Base-by-base conservation (phyloP, 2,113 vertebrate genomes). In the Cinclus cinclus region DNA sequence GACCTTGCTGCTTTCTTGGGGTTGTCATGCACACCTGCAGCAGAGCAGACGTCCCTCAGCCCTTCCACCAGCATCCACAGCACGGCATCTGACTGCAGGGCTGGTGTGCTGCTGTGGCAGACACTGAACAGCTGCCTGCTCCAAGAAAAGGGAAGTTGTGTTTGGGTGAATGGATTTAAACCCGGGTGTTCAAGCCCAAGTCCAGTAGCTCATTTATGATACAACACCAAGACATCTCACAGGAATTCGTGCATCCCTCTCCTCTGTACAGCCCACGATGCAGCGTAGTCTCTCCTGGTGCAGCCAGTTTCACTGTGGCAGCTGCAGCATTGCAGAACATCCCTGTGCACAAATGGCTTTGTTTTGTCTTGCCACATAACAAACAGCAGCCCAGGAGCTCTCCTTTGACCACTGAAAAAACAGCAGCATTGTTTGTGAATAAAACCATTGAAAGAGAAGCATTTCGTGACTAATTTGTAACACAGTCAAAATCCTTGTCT, bases 21-120 rank as follows among this genome's bases (percentile, higher is more conserved):
- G 4, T 23, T 55, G 22, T 7, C 27, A 37, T 75, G 37, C 30
- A 37, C 25, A 24, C 6, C 20, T n/a, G 39, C 75, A 52, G 65
- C 33, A 47, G n/a, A 78, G 27, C 3, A 22, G 25, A 20, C 0
- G 0, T 39, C 16, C 60, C 31, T 67, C 50, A 42, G 3, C 33
- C 69, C 25, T 37, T 35, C 30, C n/a, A 47, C 17, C 1, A 4
- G 15, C 5, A 2, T 4, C 42, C 49, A 27, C 13, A 39, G 68
- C 3, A 1, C 0, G 2, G 14, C 44, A 25, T 17, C 25, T 35
- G 7, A 3, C 7, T 37, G 75, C 60, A 47, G 42, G 56, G 65
- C 25, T 31, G 59, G 8, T 37, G 50, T 0, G 5, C 49, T 82
- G 50, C 25, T 31, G 35, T 17, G 41, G 46, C 35, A 85, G 33